Evolutionary conservation across 2,797 vertebrate genomes (phyloP), one percentile per base, ranked within the genome.

Genomic region (Lacerta viridis): DNA sequence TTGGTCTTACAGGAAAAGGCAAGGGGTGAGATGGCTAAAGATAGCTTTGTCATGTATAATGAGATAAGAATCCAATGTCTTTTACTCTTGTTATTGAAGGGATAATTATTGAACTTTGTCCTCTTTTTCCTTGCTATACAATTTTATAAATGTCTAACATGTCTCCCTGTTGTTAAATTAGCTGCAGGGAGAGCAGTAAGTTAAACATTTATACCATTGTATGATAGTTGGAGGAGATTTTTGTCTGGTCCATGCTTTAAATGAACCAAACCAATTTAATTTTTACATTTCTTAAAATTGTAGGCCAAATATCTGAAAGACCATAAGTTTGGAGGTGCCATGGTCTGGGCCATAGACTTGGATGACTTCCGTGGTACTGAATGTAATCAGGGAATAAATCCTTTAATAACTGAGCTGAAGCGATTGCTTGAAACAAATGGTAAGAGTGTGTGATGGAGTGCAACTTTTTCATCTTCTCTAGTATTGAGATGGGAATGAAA

Each of bases 371-470:
- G n/a, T 8, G 87, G 90, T 41, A 66, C 88, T 81, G 90, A 90
- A 71, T 92, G 92, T 81, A 90, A 78, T 9, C 79, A 93, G 71
- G 87, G 88, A 78, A 89, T 75, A 64, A 25, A 90, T 75, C 88
- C 90, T 76, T 88, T 94, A 61, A 93, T 92, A 59, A 88, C 3
- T 55, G 89, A 90, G 64, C 80, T 95, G 75, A 91, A 92, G 81
- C 90, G 89, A 41, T 77, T 94, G 36, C 85, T 94, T 25, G 87
- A 86, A 86, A 80, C 43, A 55, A 69, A 55, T 55, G 85, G 85
- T 86, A 80, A 79, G 85, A 68, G 23, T 68, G 11, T 15, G 36
- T 41, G 27, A 43, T 29, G 36, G 33, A 66, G 23, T 1, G 11
- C 29, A n/a, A 71, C 69, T 33, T 71, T 71, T 71, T 9, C 64